A percentile compares a stretch with the other conserved stretches of the same genome.
Conservation (phyloP, 1,140 invertebrate species). For the Achroia grisella region DNA sequence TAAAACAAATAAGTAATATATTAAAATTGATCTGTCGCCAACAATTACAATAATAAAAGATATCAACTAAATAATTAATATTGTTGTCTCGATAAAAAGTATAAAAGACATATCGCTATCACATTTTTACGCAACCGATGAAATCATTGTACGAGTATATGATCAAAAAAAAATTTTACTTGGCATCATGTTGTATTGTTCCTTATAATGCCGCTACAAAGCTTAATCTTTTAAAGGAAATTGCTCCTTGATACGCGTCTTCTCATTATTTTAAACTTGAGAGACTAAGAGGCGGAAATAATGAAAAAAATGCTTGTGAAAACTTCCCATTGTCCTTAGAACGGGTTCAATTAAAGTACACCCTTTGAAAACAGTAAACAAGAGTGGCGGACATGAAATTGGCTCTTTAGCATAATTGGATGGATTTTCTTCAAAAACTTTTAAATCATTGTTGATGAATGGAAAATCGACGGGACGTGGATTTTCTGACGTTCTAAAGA, state of each 20-base stretch:
- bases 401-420: conserved; percentile 34
- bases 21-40: too few species aligned
- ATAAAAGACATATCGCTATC: too few species aligned
- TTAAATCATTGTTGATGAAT: too few species aligned
- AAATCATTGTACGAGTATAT: neutral
- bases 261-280: conserved; percentile 17
- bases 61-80: too few species aligned
- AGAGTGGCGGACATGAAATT: conserved; percentile 18
- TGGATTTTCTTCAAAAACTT: conserved; percentile 24
- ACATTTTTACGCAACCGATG: too few species aligned
- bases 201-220: neutral
- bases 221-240: conserved; percentile 35
- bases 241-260: conserved; percentile 35
- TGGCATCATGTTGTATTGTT: neutral
- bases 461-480: too few species aligned
- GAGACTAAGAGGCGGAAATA: conserved; percentile 16
- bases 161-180: neutral
- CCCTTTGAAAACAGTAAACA: conserved; percentile 29
- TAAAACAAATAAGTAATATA: too few species aligned
- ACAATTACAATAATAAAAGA: too few species aligned
- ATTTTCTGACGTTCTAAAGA: too few species aligned
- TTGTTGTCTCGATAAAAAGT: too few species aligned
- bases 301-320: conserved; percentile 22
- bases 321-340: conserved; percentile 5
- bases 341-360: conserved; percentile 27